These are phyloP conservation scores for Nasonia oneida DNA, from an alignment of 2,888 invertebrate genomes.

Conservation along the genomic window DNA sequence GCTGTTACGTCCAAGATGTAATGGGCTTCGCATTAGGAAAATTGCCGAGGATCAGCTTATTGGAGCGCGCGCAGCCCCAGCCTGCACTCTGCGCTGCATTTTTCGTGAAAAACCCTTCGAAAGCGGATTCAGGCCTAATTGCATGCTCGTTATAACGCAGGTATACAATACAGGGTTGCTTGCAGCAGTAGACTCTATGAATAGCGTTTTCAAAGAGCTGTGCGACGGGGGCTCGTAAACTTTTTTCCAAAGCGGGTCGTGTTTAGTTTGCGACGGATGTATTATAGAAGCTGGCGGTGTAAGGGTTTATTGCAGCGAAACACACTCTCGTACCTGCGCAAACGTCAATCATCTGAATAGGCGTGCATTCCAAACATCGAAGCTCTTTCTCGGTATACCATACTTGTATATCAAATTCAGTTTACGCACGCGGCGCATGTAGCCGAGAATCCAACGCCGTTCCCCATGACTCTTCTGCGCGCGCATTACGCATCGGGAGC, in stretches of 20 bases:
- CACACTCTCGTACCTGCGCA: too few relatives aligned
- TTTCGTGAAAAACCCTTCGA: neutral
- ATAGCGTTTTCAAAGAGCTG: too few relatives aligned
- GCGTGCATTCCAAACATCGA: too few relatives aligned
- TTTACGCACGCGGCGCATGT: neutral
- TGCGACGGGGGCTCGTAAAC: too few relatives aligned
- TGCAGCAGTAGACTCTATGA: neutral
- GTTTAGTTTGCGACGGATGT: too few relatives aligned
- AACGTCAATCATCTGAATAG: too few relatives aligned
- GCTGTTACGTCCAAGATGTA: neutral
- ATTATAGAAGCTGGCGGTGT: too few relatives aligned
- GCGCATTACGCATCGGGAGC: neutral
- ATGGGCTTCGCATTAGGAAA: neutral
- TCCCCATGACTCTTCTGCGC: neutral
- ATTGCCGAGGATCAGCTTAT: conserved; percentile 1
- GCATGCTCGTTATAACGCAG: neutral
- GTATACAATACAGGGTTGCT: neutral
- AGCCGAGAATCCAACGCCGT: neutral
- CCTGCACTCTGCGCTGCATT: neutral
- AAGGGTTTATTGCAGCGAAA: too few relatives aligned
- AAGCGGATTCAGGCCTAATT: neutral
- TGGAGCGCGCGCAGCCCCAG: neutral
- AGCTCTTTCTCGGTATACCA: neutral
- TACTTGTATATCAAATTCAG: too few relatives aligned
- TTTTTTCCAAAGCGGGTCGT: too few relatives aligned